Conservation (phyloP, 1,140 invertebrate genomes). For the Pemphigus obesinymphae region DNA sequence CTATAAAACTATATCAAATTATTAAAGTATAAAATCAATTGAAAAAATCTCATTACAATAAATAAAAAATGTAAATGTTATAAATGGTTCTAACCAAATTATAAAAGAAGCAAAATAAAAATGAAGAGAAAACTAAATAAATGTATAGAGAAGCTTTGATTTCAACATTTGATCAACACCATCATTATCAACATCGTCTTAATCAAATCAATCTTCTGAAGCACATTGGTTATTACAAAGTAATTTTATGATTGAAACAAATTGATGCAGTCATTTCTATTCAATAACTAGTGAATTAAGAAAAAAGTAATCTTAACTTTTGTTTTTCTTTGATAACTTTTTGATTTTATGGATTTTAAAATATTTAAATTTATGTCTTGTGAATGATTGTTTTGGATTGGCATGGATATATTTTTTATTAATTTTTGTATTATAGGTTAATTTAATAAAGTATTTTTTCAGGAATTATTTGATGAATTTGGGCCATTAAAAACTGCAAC, state of each 20-base stretch:
- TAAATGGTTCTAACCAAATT: not conserved
- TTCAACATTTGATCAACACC: not conserved
- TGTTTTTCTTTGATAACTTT: not conserved
- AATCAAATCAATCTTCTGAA: not conserved
- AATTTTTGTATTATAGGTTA: not conserved
- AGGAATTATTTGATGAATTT: constrained; percentile 96
- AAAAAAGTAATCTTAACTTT: constrained; percentile 9
- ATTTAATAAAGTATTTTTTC: constrained; percentile 43
- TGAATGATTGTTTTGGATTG: constrained; percentile 22
- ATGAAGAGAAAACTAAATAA: constrained; percentile 4
- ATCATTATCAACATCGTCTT: not conserved
- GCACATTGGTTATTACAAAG: not conserved
- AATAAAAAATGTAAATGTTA: not conserved
- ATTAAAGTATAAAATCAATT: not conserved
- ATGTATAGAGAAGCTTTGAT: not conserved
- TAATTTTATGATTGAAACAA: constrained; percentile 1
- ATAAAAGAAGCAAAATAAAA: not conserved
- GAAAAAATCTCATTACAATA: not conserved
- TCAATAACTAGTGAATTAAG: not conserved
- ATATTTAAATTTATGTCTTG: not conserved
- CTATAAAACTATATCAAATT: not conserved
- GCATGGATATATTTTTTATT: not conserved
- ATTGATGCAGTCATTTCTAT: not conserved
- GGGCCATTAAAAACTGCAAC: constrained; percentile 87
- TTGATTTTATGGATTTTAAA: constrained; percentile 2